These are phyloP conservation scores for Plectrocnemia conspersa DNA, from an alignment of 1,140 invertebrate species.

Conservation along the genomic window DNA sequence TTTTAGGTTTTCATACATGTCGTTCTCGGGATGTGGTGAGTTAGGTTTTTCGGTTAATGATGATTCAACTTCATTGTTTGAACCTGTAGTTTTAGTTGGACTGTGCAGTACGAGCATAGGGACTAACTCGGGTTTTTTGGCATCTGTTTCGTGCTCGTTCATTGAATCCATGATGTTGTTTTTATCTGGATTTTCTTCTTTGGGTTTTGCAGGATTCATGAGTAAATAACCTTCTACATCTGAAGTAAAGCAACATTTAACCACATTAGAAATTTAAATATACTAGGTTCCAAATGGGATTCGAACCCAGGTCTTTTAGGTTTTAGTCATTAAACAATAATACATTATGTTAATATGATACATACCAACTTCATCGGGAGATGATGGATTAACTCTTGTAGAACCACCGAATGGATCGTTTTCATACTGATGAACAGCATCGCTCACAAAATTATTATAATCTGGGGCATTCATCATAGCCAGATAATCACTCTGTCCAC, in stretches of 20 bases:
- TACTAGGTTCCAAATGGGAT: too few species aligned
- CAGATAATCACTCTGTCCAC: conserved; percentile 62
- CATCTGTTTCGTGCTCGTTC: too few species aligned
- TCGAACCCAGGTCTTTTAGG: too few species aligned
- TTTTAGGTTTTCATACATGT: not conserved
- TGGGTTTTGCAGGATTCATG: conserved; percentile 45
- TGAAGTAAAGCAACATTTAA: too few species aligned
- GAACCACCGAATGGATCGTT: conserved; percentile 32
- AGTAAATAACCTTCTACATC: conserved; percentile 49
- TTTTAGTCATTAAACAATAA: too few species aligned
- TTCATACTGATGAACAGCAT: conserved; percentile 30
- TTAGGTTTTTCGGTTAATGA: not conserved
- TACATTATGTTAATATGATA: too few species aligned
- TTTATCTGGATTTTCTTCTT: not conserved
- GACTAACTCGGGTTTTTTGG: not conserved
- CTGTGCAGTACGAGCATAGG: not conserved
- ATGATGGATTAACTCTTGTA: conserved; percentile 25
- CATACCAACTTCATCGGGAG: conserved; percentile 29
- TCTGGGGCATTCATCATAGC: conserved; percentile 70
- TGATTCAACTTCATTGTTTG: not conserved
- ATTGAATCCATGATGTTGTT: too few species aligned
- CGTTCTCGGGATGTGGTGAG: not conserved
- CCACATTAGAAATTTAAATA: too few species aligned
- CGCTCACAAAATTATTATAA: conserved; percentile 54
- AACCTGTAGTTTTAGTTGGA: too few species aligned